Conservation (phyloP, 2,797 vertebrate genomes). For the Bradypus variegatus region DNA sequence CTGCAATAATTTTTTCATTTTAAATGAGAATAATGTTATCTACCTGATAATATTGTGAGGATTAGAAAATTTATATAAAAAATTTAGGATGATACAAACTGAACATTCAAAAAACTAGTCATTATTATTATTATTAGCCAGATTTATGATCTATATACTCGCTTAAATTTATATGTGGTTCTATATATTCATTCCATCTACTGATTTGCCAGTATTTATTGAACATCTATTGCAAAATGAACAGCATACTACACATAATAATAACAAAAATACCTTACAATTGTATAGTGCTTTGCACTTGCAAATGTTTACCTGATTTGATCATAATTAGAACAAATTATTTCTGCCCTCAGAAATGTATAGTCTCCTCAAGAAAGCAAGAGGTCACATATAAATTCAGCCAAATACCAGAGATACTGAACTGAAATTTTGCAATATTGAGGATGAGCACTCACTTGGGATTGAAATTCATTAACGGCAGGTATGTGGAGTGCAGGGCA, state of each 20-base stretch:
- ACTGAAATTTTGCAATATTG: neutral
- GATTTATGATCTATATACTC: neutral
- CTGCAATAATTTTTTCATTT: neutral
- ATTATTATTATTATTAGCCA: constrained; percentile 8
- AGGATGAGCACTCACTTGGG: neutral
- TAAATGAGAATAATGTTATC: neutral
- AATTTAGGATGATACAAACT: neutral
- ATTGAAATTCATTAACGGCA: neutral
- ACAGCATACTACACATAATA: neutral
- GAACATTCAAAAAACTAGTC: neutral
- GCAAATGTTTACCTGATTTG: neutral
- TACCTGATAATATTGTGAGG: neutral
- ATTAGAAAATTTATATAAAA: constrained; percentile 29
- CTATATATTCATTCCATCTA: neutral
- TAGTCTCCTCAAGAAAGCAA: neutral
- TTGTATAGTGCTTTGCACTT: neutral
- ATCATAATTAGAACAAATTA: neutral
- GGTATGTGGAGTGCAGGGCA: neutral
- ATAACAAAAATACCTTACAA: neutral
- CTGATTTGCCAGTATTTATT: neutral
- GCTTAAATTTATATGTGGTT: neutral
- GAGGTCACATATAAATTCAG: neutral
- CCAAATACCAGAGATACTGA: neutral
- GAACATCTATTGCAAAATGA: neutral
- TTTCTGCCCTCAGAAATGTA: neutral